Evolutionary conservation across 2,113 vertebrate species (phyloP), one percentile per base, ranked within the genome.

Genomic region (Dicrurus megarhynchus): DNA sequence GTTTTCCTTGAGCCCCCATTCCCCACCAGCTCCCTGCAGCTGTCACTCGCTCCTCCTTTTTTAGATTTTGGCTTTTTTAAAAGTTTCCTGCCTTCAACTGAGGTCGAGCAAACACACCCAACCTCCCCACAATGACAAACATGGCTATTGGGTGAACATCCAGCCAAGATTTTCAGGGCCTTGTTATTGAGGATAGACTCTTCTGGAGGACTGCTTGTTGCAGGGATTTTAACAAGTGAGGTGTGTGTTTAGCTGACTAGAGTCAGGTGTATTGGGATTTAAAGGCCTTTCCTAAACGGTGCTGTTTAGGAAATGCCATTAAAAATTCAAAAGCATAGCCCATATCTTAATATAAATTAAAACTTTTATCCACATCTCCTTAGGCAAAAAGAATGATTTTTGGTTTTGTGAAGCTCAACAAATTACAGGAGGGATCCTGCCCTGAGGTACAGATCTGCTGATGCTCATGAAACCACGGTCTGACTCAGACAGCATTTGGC

Each of bases 401-500:
- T 44, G 19, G 9, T 83, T 91, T 86, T 81, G 42, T 7, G 28
- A 90, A 88, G 85, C 64, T 87, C 82, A 91, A 81, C 65, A 80
- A 88, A 87, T 89, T 76, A 84, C 37, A 85, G 59, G 75, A 64
- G 78, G n/a, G 55, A 91, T 91, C 87, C 63, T 91, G 74, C 93
- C 87, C 93, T 55, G 68, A 86, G 82, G 85, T 83, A 44, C 30
- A 39, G 35, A 89, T 84, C 53, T 93, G 71, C 75, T 90, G 78
- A 82, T 52, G 35, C 16, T 87, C 24, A 26, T 53, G 78, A 94
- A 96, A 85, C 69, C 69, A 46, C 35, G 28, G 49, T 69, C 75
- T 94, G 78, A 89, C 50, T 94, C 89, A 91, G 84, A 23, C 16
- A 93, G 39, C 27, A 19, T 46, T 96, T 90, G 91, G 78, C 75